Percentiles rank a stretch among this genome's conserved stretches.
Conservation (phyloP, 2,797 vertebrate genomes). For the Urocyon cinereoargenteus region DNA sequence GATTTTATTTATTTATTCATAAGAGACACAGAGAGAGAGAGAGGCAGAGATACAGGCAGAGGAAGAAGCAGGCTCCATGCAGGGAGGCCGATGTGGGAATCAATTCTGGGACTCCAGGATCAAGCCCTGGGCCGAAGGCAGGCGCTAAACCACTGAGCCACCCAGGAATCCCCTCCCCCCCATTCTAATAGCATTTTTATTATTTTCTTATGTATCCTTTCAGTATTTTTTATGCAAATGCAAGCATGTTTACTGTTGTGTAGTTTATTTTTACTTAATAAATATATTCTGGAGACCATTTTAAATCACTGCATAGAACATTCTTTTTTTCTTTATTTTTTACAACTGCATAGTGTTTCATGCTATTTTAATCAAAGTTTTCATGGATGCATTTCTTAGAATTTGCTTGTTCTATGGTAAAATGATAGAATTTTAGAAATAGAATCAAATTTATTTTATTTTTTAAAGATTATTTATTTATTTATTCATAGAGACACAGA, state of each 20-base stretch:
- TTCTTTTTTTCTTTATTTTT: background rate
- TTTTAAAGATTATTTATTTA: too few species aligned
- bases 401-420: conserved; percentile 13
- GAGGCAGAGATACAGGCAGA: too few species aligned
- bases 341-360: background rate
- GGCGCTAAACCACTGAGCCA: too few species aligned
- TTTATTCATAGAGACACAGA: too few species aligned
- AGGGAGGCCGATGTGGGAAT: too few species aligned
- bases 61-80: too few species aligned
- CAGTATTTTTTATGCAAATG: conserved; percentile 17
- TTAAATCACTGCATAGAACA: background rate
- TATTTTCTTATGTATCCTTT: background rate
- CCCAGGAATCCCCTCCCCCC: too few species aligned
- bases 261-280: conserved; percentile 6
- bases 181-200: background rate
- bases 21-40: too few species aligned
- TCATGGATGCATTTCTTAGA: background rate
- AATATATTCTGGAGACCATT: background rate
- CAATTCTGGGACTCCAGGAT: too few species aligned
- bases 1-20: too few species aligned
- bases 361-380: conserved; percentile 38
- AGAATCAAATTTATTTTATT: background rate
- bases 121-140: too few species aligned
- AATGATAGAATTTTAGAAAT: background rate
- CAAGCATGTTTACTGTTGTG: background rate